These are phyloP conservation scores for Paraplagusia blochii DNA, from an alignment of 2,113 vertebrate species.

Conservation along the genomic window DNA sequence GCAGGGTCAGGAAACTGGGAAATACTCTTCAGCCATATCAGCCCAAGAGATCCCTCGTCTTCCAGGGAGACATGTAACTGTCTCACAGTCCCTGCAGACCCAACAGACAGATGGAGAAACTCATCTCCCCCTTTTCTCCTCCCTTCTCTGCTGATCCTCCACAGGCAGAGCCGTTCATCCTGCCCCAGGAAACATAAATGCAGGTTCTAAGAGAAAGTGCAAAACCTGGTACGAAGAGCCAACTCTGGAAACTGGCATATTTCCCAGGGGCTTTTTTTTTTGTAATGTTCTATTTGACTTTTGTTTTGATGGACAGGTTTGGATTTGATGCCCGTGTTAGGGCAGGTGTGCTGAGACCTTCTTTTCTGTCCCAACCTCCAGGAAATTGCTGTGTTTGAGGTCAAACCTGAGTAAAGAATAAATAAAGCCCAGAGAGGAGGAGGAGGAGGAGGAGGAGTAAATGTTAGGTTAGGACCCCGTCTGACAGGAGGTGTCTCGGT, in stretches of 20 bases:
- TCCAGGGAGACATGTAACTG: constrained; percentile 49
- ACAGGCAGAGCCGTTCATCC: constrained; percentile 50
- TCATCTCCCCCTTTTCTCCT: constrained; percentile 25
- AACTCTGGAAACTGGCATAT: constrained; percentile 50
- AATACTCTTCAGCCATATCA: constrained; percentile 36
- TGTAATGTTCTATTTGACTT: constrained; percentile 52
- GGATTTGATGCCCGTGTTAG: constrained; percentile 19
- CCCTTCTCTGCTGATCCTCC: constrained; percentile 41
- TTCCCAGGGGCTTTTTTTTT: constrained; percentile 50
- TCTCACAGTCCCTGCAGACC: constrained; percentile 55
- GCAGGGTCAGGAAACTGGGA: constrained; percentile 28
- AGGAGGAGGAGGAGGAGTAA: too few species aligned
- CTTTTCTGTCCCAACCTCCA: constrained; percentile 10
- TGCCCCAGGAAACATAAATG: constrained; percentile 65
- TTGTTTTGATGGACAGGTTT: constrained; percentile 44
- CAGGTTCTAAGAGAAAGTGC: constrained; percentile 48
- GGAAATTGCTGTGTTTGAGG: constrained; percentile 1
- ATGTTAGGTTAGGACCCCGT: not conserved
- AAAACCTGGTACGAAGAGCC: constrained; percentile 47
- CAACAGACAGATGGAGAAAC: constrained; percentile 67
- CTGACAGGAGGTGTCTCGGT: constrained; percentile 12
- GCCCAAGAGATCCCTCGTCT: constrained; percentile 34
- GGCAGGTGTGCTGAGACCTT: constrained; percentile 2
- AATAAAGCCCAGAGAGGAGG: constrained; percentile 4
- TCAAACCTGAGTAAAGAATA: constrained; percentile 7